Base-by-base conservation (phyloP, 2,888 invertebrate genomes). In the Bombyx huttoni region DNA sequence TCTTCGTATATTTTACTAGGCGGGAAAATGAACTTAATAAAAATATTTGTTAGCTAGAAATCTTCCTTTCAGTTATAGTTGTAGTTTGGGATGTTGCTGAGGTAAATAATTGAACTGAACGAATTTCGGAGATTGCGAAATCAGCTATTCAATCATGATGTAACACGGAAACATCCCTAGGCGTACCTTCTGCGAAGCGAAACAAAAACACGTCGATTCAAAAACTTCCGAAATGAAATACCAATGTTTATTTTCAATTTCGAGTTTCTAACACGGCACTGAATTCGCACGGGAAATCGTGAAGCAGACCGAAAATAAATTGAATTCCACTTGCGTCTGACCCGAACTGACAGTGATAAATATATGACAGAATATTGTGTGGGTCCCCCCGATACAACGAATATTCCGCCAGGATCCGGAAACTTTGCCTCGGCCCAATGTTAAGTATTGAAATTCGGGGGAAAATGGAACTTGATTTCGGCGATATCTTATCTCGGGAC, bases 221-320 rank as follows among this genome's bases (percentile, higher is more conserved):
- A 63, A 64, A 61, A 60, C 57, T 63, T 59, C 40, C 49, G 35
- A 13, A 56, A 55, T 55, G 51, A 52, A 52, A 59, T 52, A 10
- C 14, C 48, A 52, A 52, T 49, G 50, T 60, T 61, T 60, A 58
- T 61, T 59, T 61, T 59, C 61, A 63, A 63, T 67, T 60, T 63
- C 54, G 56, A 61, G 66, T 64, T 66, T 62, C 67, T 66, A 62
- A 64, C 63, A 67, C 68, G 70, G 67, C 68, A 73, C 62, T 60
- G 62, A 74, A 77, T 63, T 54, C 81, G 62, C 75, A 49, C 63
- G 81, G 81, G 83, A 82, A 82, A 81, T 82, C 79, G 73, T 57
- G 64, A 59, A 69, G 65, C 66, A 62, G 57, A 65, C 64, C 63
- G 70, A 65, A 73, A 75, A 75, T 73, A 81, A 84, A 81, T 84